phyloP scores from a whole-genome alignment of 2,888 invertebrate genomes.

The Flexamia atlantica region DNA sequence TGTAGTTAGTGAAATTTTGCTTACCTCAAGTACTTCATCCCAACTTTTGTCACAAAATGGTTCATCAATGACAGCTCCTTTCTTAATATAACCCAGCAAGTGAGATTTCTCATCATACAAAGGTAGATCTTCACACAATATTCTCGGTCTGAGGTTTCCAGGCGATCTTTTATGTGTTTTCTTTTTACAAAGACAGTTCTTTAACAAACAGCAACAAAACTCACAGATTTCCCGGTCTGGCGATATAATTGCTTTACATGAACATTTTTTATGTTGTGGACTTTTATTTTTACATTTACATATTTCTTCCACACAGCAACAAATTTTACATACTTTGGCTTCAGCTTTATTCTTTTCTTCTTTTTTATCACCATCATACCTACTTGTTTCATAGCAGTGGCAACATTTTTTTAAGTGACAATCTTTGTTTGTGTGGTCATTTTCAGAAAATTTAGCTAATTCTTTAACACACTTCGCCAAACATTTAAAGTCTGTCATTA shows the following conservation, averaged over 20 bases:
- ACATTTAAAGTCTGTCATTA: slow-evolving; percentile 19
- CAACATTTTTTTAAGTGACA: slow-evolving; percentile 39
- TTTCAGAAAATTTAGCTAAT: not conserved
- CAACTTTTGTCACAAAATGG: slow-evolving; percentile 43
- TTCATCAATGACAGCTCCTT: slow-evolving; percentile 55
- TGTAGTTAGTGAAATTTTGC: not conserved
- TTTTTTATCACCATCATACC: not conserved
- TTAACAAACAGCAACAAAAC: slow-evolving; percentile 17
- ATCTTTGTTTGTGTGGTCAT: slow-evolving; percentile 28
- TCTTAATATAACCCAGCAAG: slow-evolving; percentile 48
- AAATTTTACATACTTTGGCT: slow-evolving; percentile 16
- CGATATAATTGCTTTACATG: not conserved
- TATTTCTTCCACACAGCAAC: not conserved
- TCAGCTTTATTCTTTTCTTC: not conserved
- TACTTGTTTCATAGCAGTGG: slow-evolving; percentile 18
- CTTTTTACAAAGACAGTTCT: slow-evolving; percentile 25
- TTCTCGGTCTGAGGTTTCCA: slow-evolving; percentile 17
- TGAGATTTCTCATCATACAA: slow-evolving; percentile 57
- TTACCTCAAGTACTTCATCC: slow-evolving; percentile 40
- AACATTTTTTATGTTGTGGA: slow-evolving; percentile 11
- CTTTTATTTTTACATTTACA: slow-evolving; percentile 7
- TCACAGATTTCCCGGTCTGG: not conserved
- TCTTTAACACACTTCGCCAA: slow-evolving; percentile 17
- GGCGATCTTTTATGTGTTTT: not conserved
- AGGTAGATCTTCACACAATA: slow-evolving; percentile 47